Conservation (phyloP, 2,888 invertebrate genomes). For the Campaea margaritaria region DNA sequence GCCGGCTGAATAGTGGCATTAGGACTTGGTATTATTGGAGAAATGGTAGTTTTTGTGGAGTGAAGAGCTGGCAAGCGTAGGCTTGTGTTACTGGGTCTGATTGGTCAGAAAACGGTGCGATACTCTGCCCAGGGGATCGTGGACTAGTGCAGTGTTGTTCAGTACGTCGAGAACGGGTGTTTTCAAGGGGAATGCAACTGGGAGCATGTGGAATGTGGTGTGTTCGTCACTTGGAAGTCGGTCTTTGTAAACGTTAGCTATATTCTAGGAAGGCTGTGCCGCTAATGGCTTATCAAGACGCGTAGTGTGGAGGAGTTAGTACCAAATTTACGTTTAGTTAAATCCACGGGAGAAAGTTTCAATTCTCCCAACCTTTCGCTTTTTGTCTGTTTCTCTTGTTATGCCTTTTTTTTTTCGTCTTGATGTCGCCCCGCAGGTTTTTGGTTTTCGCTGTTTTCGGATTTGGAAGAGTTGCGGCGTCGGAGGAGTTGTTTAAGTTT, state of each 20-base stretch:
- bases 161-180: neutral
- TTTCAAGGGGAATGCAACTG: too few relatives aligned
- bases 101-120: neutral
- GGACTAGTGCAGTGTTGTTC: neutral
- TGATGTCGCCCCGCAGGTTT: slow-evolving; percentile 59
- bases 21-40: neutral
- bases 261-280: slow-evolving; percentile 28
- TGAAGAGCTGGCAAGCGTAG: slow-evolving; percentile 2
- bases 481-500: slow-evolving; percentile 66
- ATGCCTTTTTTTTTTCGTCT: slow-evolving; percentile 51
- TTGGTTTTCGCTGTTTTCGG: slow-evolving; percentile 58
- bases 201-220: too few relatives aligned
- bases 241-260: neutral
- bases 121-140: neutral
- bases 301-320: slow-evolving; percentile 36
- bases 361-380: slow-evolving; percentile 50
- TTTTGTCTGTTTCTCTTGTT: slow-evolving; percentile 55
- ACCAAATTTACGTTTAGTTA: slow-evolving; percentile 30
- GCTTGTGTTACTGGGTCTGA: neutral
- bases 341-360: slow-evolving; percentile 56
- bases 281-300: slow-evolving; percentile 39
- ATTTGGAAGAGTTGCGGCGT: slow-evolving; percentile 50
- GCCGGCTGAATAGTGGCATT: neutral
- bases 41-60: neutral
- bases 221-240: too few relatives aligned